phyloP scores from a whole-genome alignment of 2,797 vertebrate genomes.

The Neoniphon sammara region DNA sequence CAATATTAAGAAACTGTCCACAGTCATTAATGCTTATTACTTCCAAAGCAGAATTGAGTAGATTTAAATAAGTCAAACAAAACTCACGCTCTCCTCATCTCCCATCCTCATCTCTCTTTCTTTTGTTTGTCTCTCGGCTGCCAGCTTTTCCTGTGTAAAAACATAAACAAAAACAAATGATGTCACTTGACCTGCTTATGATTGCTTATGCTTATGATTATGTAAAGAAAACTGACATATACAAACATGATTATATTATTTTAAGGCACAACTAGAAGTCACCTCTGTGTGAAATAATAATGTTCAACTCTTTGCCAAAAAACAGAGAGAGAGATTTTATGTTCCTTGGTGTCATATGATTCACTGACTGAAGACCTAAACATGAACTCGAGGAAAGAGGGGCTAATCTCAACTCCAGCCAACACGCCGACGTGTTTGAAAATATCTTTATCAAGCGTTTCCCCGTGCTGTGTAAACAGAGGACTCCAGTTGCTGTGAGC shows the following conservation, averaged over 20 bases:
- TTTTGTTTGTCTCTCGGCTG: slow-evolving; percentile 55
- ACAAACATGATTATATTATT: not conserved
- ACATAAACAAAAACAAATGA: not conserved
- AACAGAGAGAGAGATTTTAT: not conserved
- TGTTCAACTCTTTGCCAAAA: not conserved
- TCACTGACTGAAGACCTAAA: slow-evolving; percentile 12
- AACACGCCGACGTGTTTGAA: slow-evolving; percentile 20
- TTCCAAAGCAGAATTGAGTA: not conserved
- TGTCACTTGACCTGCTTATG: slow-evolving; percentile 50
- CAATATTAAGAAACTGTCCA: not conserved
- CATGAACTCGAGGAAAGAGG: slow-evolving; percentile 5
- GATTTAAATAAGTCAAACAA: slow-evolving; percentile 1
- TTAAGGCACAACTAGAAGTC: not conserved
- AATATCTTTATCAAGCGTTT: slow-evolving; percentile 46
- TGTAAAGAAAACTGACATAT: not conserved
- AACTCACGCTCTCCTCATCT: slow-evolving; percentile 78
- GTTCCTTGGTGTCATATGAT: not conserved
- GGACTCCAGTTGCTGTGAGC: slow-evolving; percentile 43
- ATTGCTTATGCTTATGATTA: slow-evolving; percentile 30
- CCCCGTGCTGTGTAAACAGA: slow-evolving; percentile 47
- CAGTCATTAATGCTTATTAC: not conserved
- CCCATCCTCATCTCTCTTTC: slow-evolving; percentile 67
- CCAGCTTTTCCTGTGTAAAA: slow-evolving; percentile 75
- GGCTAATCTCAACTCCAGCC: slow-evolving; percentile 24
- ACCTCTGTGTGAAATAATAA: slow-evolving; percentile 12